phyloP scores from a whole-genome alignment of 2,888 invertebrate species.

The Leucoptera coffeella region DNA sequence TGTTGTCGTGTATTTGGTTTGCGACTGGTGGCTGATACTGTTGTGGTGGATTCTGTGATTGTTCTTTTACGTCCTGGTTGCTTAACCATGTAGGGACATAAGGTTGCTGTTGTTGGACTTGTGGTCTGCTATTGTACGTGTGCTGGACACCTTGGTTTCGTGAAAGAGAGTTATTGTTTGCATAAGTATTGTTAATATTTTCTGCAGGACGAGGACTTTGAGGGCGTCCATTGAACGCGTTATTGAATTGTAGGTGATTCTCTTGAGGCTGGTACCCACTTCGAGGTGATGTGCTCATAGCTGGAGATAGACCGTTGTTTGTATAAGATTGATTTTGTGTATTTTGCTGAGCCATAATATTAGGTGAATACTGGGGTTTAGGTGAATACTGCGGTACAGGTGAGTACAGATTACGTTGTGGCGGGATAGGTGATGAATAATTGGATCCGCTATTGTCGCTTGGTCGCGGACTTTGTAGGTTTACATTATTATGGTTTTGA shows the following conservation, averaged over 20 bases:
- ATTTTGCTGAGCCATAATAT: constrained; percentile 5
- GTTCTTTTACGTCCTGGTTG: constrained; percentile 9
- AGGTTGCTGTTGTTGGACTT: constrained; percentile 19
- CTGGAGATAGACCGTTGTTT: too few relatives aligned
- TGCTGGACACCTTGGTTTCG: background rate
- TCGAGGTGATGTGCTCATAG: too few relatives aligned
- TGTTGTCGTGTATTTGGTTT: too few relatives aligned
- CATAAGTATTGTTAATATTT: constrained; percentile 2
- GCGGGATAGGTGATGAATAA: too few relatives aligned
- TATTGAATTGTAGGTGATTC: too few relatives aligned
- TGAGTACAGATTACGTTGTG: background rate
- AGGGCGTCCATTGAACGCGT: too few relatives aligned
- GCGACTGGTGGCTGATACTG: constrained; percentile 11
- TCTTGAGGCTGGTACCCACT: too few relatives aligned
- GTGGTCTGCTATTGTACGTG: background rate
- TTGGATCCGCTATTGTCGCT: constrained; percentile 9
- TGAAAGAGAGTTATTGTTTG: constrained; percentile 1
- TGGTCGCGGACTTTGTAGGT: constrained; percentile 14
- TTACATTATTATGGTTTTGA: constrained; percentile 17
- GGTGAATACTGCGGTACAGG: background rate
- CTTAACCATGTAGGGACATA: constrained; percentile 21
- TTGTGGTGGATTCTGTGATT: constrained; percentile 10
- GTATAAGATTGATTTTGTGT: background rate
- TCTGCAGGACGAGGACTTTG: background rate
- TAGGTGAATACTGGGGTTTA: too few relatives aligned